Percentiles rank a stretch among this genome's conserved stretches.
These are phyloP conservation scores for Laothoe populi DNA, from an alignment of 2,888 invertebrate species.

Conservation along the genomic window DNA sequence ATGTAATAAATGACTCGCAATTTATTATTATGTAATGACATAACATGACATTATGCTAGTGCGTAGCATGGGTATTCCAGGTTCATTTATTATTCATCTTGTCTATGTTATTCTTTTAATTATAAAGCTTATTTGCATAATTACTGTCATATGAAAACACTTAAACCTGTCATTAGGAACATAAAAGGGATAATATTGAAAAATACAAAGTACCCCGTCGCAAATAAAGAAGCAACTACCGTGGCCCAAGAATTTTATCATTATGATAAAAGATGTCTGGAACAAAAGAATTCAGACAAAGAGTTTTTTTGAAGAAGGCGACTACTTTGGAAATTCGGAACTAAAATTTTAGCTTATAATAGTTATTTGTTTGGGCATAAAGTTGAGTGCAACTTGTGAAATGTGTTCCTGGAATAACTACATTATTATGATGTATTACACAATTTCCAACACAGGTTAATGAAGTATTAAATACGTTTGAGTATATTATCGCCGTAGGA, in stretches of 20 bases:
- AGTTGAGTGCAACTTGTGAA: background rate
- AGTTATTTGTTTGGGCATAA: background rate
- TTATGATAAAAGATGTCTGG: slow-evolving; percentile 27
- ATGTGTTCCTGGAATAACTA: background rate
- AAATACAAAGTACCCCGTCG: slow-evolving; percentile 10
- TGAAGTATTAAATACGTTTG: too few species aligned
- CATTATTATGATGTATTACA: too few species aligned
- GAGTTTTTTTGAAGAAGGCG: background rate
- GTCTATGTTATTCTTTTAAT: too few species aligned
- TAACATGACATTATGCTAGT: too few species aligned
- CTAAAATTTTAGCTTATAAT: background rate
- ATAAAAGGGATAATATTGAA: slow-evolving; percentile 13
- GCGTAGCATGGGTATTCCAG: too few species aligned
- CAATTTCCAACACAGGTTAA: too few species aligned
- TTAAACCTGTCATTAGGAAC: background rate
- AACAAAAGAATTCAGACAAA: slow-evolving; percentile 30
- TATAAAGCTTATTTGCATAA: too few species aligned
- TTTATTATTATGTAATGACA: too few species aligned
- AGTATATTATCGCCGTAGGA: too few species aligned
- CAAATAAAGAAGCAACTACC: slow-evolving; percentile 26
- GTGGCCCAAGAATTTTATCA: slow-evolving; percentile 30
- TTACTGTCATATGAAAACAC: too few species aligned
- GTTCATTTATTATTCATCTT: too few species aligned
- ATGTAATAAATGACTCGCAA: too few species aligned
- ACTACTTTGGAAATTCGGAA: slow-evolving; percentile 8